These are phyloP conservation scores for Diplazon laetatorius DNA, from an alignment of 2,888 invertebrate species.

Conservation along the genomic window DNA sequence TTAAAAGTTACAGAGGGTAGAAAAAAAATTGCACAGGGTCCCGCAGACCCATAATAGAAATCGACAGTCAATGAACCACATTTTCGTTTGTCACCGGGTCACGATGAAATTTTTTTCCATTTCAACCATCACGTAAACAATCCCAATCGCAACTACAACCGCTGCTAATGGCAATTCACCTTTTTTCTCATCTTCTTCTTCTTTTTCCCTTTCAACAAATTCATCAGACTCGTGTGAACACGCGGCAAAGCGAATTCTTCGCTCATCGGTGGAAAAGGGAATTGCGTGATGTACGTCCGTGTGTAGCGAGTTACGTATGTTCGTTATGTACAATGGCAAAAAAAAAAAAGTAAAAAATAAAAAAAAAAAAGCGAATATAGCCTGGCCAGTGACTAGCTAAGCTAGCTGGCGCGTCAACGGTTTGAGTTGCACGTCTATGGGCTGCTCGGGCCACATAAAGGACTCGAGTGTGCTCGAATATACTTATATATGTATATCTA, in stretches of 20 bases:
- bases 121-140: constrained; percentile 2
- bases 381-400: too few species aligned
- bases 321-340: constrained; percentile 12
- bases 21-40: too few species aligned
- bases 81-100: not conserved
- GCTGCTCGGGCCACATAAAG: constrained; percentile 21
- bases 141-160: not conserved
- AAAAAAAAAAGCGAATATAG: too few species aligned
- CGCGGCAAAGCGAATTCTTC: not conserved
- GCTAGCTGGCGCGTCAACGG: constrained; percentile 49
- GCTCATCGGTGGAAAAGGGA: constrained; percentile 20
- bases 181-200: too few species aligned
- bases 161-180: not conserved
- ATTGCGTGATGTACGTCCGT: constrained; percentile 30
- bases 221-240: constrained; percentile 35
- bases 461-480: constrained; percentile 42
- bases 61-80: not conserved
- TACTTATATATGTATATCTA: too few species aligned
- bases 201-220: not conserved
- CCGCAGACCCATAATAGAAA: not conserved
- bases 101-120: not conserved
- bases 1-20: too few species aligned
- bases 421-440: constrained; percentile 39
- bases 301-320: constrained; percentile 31
- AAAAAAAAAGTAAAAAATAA: too few species aligned